A percentile compares a stretch with the other conserved stretches of the same genome.
Conservation (phyloP, 2,888 invertebrate genomes). For the Gymnosoma rotundatum region DNA sequence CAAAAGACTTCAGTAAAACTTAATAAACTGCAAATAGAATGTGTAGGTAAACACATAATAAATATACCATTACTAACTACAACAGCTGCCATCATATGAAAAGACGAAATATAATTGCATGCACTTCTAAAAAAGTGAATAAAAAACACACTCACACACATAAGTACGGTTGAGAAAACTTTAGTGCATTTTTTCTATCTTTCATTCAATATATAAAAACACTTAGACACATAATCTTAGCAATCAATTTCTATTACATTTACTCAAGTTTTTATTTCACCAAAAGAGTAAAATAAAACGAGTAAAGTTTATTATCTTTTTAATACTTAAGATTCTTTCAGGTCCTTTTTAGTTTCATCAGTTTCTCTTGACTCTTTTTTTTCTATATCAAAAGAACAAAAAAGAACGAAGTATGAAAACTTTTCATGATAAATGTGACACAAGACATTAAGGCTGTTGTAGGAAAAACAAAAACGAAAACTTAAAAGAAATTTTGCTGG, state of each 20-base stretch:
- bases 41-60: conserved; percentile 68
- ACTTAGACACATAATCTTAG: conserved; percentile 70
- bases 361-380: conserved; percentile 1
- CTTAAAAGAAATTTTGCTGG: conserved; percentile 49
- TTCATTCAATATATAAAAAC: conserved; percentile 68
- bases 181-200: conserved; percentile 67
- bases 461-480: conserved; percentile 69
- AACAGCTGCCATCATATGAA: conserved; percentile 19
- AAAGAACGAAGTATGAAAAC: conserved; percentile 72
- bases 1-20: conserved; percentile 57
- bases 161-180: conserved; percentile 18
- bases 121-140: conserved; percentile 1
- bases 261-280: conserved; percentile 60
- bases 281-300: conserved; percentile 23
- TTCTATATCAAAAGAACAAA: conserved; percentile 9
- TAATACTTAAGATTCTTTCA: conserved; percentile 39
- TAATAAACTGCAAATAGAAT: conserved; percentile 61
- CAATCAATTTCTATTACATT: conserved; percentile 71
- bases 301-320: conserved; percentile 61
- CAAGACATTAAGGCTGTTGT: conserved; percentile 75
- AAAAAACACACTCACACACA: not conserved
- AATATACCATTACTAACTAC: conserved; percentile 45
- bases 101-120: not conserved
- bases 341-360: conserved; percentile 5
- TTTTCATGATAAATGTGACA: conserved; percentile 79